These are phyloP conservation scores for Melanerpes aurifrons DNA, from an alignment of 2,113 vertebrate genomes.

Conservation along the genomic window DNA sequence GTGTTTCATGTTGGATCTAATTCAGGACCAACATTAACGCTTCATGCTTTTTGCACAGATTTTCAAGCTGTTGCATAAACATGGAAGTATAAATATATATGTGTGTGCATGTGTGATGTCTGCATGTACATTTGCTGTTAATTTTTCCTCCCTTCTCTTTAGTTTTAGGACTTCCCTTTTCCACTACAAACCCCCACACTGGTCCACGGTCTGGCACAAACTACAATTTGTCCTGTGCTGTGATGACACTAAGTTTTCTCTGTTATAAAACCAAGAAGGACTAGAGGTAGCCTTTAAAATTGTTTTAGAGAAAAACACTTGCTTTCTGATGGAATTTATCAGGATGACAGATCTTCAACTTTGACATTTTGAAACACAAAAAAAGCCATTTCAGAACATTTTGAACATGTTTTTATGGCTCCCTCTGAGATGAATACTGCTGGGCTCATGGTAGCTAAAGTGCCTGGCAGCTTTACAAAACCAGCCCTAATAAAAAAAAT, in stretches of 20 bases:
- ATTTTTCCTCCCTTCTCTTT: background rate
- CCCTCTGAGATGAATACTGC: constrained; percentile 31
- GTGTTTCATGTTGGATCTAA: background rate
- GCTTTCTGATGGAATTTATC: background rate
- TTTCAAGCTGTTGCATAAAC: background rate
- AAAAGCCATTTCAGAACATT: constrained; percentile 14
- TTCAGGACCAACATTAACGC: background rate
- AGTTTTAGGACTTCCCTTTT: background rate
- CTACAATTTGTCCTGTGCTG: background rate
- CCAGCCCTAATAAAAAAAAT: constrained; percentile 65
- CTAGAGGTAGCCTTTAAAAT: background rate
- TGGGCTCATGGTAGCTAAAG: constrained; percentile 35
- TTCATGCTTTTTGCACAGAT: background rate
- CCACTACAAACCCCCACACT: background rate
- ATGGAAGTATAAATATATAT: background rate
- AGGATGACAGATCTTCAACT: constrained; percentile 18
- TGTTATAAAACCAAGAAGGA: background rate
- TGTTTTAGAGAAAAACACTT: background rate
- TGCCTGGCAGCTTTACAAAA: constrained; percentile 68
- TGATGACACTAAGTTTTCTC: background rate
- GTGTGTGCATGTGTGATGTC: background rate
- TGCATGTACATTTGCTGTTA: background rate
- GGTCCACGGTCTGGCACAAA: background rate
- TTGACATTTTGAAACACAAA: background rate
- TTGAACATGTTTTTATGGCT: constrained; percentile 58